Conservation (phyloP, 2,888 invertebrate species). For the Cryptosula pallasiana region DNA sequence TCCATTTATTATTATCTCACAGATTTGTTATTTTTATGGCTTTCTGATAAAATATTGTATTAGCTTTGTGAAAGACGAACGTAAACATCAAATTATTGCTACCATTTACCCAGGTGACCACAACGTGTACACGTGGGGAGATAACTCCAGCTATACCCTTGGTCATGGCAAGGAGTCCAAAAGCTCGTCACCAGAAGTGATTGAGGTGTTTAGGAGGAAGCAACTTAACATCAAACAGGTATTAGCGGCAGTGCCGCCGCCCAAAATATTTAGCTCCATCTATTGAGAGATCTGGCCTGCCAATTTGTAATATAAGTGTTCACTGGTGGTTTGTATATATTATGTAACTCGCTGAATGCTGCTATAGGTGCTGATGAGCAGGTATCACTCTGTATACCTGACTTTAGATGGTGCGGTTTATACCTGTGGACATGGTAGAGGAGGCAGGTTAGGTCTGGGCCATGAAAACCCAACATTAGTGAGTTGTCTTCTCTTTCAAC, state of each 20-base stretch:
- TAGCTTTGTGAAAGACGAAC: too few species aligned
- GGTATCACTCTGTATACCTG: conserved; percentile 72
- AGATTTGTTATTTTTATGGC: too few species aligned
- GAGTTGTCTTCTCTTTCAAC: conserved; percentile 27
- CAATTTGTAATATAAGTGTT: too few species aligned
- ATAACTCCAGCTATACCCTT: conserved; percentile 76
- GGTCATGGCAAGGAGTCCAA: conserved; percentile 59
- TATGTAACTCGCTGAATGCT: too few species aligned
- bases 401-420: conserved; percentile 61
- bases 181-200: conserved; percentile 52
- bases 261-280: too few species aligned
- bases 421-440: conserved; percentile 75
- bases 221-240: conserved; percentile 44
- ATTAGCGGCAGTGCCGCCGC: too few species aligned
- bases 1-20: too few species aligned
- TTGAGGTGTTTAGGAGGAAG: conserved; percentile 60
- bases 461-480: conserved; percentile 54
- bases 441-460: conserved; percentile 69
- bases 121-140: conserved; percentile 78
- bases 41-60: too few species aligned
- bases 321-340: too few species aligned
- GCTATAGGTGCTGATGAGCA: conserved; percentile 67
- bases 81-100: too few species aligned
- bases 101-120: conserved; percentile 52
- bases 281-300: too few species aligned